Conservation (phyloP, 2,113 vertebrate species). For the Antennarius striatus region DNA sequence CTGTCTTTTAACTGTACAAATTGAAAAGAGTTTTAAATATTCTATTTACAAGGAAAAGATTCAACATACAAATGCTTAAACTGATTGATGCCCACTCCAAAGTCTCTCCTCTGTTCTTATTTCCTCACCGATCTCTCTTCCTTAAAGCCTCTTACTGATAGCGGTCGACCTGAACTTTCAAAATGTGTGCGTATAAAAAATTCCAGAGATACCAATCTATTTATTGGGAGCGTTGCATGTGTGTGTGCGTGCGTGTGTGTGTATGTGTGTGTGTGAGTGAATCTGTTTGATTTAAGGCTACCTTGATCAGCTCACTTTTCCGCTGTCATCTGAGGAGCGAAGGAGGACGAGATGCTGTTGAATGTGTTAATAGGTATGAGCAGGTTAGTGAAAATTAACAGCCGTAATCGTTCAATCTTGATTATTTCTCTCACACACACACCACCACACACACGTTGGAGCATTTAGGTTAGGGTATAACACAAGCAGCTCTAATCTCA, state of each 20-base stretch:
- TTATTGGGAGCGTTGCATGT: slow-evolving; percentile 44
- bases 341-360: slow-evolving; percentile 33
- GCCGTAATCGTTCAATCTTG: slow-evolving; percentile 47
- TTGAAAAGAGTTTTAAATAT: slow-evolving; percentile 76
- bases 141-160: slow-evolving; percentile 29
- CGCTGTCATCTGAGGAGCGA: slow-evolving; percentile 43
- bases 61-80: slow-evolving; percentile 65
- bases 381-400: slow-evolving; percentile 33
- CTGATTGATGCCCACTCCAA: slow-evolving; percentile 57
- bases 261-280: not conserved
- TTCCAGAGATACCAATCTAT: slow-evolving; percentile 69
- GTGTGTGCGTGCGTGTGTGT: not conserved
- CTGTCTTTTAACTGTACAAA: slow-evolving; percentile 82
- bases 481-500: slow-evolving; percentile 42
- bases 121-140: slow-evolving; percentile 28
- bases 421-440: slow-evolving; percentile 22
- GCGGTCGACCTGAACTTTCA: slow-evolving; percentile 68
- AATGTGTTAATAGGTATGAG: slow-evolving; percentile 60
- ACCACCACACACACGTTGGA: slow-evolving; percentile 7
- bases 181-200: slow-evolving; percentile 71
- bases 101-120: slow-evolving; percentile 35
- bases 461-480: slow-evolving; percentile 42
- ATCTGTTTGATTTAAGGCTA: slow-evolving; percentile 75
- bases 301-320: slow-evolving; percentile 62
- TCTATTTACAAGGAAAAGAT: slow-evolving; percentile 79